A percentile compares a stretch with the other conserved stretches of the same genome.
phyloP scores from a whole-genome alignment of 2,888 invertebrate genomes.

The Eupithecia pulchellata region DNA sequence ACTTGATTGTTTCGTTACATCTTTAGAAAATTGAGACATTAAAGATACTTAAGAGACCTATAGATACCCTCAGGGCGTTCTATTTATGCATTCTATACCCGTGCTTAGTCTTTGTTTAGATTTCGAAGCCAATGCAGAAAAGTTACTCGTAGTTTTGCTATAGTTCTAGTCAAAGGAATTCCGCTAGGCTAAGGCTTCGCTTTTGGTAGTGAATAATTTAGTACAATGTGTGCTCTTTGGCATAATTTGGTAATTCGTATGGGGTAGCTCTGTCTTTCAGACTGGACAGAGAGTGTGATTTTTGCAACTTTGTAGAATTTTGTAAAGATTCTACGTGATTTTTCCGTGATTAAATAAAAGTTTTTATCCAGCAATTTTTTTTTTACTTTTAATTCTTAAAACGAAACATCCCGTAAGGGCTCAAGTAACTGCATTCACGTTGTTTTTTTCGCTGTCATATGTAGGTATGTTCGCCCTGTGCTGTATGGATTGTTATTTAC shows the following conservation, averaged over 20 bases:
- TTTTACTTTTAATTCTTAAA: too few species aligned
- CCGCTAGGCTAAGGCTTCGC: constrained; percentile 17
- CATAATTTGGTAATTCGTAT: constrained; percentile 11
- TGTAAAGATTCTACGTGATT: neutral
- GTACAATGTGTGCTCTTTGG: constrained; percentile 15
- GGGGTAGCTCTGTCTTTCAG: neutral
- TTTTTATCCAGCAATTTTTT: too few species aligned
- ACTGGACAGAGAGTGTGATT: neutral
- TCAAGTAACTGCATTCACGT: too few species aligned
- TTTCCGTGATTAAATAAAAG: neutral
- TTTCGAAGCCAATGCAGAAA: constrained; percentile 29
- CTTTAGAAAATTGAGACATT: neutral
- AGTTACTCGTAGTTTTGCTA: constrained; percentile 14
- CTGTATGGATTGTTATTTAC: too few species aligned
- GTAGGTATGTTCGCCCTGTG: too few species aligned
- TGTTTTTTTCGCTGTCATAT: too few species aligned
- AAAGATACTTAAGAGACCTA: constrained; percentile 1
- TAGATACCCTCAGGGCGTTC: neutral
- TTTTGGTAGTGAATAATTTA: constrained; percentile 23
- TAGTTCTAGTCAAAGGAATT: constrained; percentile 29
- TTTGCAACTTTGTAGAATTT: neutral
- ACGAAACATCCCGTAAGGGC: too few species aligned
- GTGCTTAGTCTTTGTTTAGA: constrained; percentile 31
- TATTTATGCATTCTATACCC: constrained; percentile 24
- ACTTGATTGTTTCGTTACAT: too few species aligned